phyloP scores from a whole-genome alignment of 2,797 vertebrate species.

The Neostethus bicornis region DNA sequence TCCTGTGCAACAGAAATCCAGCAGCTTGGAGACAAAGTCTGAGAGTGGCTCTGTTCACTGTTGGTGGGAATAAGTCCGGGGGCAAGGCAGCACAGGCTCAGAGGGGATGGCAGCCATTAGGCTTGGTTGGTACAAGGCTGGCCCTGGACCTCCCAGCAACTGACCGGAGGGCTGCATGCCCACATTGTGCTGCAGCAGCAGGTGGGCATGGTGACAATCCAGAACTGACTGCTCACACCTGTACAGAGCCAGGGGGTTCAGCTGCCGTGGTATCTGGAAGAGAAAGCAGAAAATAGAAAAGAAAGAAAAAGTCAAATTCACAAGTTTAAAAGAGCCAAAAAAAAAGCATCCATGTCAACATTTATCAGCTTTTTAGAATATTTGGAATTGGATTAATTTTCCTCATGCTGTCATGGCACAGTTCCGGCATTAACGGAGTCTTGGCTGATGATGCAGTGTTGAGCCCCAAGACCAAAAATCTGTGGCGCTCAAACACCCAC shows the following conservation, averaged over 20 bases:
- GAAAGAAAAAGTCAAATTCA: constrained; percentile 19
- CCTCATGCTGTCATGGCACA: constrained; percentile 53
- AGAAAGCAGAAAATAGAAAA: constrained; percentile 23
- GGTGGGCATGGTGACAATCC: constrained; percentile 92
- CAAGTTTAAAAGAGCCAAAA: constrained; percentile 32
- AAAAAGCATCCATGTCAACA: constrained; percentile 35
- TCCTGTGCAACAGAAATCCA: constrained; percentile 39
- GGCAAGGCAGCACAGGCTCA: constrained; percentile 64
- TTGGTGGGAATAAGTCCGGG: constrained; percentile 66
- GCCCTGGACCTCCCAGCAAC: constrained; percentile 58
- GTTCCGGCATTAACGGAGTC: constrained; percentile 64
- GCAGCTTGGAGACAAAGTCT: constrained; percentile 45
- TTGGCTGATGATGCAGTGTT: constrained; percentile 57
- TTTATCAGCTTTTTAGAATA: constrained; percentile 41
- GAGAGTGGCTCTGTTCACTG: constrained; percentile 64
- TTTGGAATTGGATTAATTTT: constrained; percentile 61
- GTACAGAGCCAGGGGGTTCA: constrained; percentile 89
- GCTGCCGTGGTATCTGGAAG: constrained; percentile 86
- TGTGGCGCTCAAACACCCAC: constrained; percentile 63
- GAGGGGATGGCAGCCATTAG: constrained; percentile 59
- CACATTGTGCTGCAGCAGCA: constrained; percentile 86
- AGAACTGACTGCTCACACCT: constrained; percentile 89
- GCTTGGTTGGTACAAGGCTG: constrained; percentile 52
- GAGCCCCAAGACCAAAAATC: constrained; percentile 63
- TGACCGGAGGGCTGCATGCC: constrained; percentile 78